Percentiles rank a stretch among this genome's conserved stretches.
Evolutionary conservation across 2,888 invertebrate species (phyloP).

Genomic region (Dryococelus australis): DNA sequence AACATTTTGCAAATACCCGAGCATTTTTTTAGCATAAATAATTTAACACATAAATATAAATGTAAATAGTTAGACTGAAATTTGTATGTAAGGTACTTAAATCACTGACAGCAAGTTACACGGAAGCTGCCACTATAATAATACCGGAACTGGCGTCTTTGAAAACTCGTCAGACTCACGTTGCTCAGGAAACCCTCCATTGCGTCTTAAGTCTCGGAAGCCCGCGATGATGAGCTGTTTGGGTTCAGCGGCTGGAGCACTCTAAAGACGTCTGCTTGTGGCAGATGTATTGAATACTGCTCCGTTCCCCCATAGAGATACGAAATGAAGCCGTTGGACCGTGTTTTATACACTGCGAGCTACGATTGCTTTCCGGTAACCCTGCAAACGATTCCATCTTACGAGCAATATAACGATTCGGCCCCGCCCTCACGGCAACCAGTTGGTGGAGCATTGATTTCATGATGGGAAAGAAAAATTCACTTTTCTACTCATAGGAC

Average conservation of each 20-base stretch:
- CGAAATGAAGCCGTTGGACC: not conserved
- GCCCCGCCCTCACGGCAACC: not conserved
- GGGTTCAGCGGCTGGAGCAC: not conserved
- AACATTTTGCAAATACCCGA: too few species aligned
- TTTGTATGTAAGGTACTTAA: too few species aligned
- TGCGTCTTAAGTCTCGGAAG: not conserved
- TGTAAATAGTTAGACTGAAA: too few species aligned
- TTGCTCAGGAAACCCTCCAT: too few species aligned
- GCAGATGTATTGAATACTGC: not conserved
- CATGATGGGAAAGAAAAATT: not conserved
- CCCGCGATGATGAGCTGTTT: not conserved
- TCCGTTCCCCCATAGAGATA: not conserved
- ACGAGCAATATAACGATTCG: not conserved
- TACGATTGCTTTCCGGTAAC: not conserved
- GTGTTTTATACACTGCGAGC: not conserved
- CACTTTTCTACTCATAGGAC: not conserved
- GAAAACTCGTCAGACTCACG: too few species aligned
- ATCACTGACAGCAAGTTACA: too few species aligned
- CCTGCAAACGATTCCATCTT: not conserved
- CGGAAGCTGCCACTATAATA: too few species aligned
- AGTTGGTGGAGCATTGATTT: not conserved
- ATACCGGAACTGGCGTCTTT: too few species aligned
- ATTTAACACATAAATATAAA: too few species aligned
- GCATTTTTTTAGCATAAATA: too few species aligned
- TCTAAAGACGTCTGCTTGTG: not conserved